Conservation (phyloP, 1,140 invertebrate species). For the Cydia strobilella region DNA sequence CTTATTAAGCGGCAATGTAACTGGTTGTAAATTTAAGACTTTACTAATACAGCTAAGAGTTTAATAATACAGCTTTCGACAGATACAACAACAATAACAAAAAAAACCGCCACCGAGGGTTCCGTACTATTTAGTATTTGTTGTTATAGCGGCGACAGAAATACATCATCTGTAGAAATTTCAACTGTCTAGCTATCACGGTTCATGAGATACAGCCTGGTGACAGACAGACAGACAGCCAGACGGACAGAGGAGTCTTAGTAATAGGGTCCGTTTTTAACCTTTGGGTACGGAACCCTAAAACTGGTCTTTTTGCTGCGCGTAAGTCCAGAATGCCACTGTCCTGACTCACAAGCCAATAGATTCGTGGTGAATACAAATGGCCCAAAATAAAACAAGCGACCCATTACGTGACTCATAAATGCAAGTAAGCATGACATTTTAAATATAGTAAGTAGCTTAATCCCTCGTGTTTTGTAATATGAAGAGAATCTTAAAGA, state of each 20-base stretch:
- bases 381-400: slow-evolving; percentile 39
- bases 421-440: slow-evolving; percentile 33
- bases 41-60: neutral
- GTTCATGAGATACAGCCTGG: no score
- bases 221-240: no score
- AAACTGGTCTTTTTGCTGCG: neutral
- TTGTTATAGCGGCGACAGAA: no score
- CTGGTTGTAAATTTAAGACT: no score
- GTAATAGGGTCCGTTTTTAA: no score
- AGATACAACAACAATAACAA: neutral
- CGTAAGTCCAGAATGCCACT: slow-evolving; percentile 43
- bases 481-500: slow-evolving; percentile 15
- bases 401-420: slow-evolving; percentile 39
- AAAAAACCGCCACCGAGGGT: no score
- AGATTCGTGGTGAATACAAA: slow-evolving; percentile 43
- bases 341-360: slow-evolving; percentile 36
- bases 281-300: no score
- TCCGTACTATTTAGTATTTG: no score
- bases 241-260: no score
- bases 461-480: slow-evolving; percentile 12
- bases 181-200: no score
- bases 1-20: no score
- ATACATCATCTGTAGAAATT: no score
- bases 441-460: slow-evolving; percentile 18
- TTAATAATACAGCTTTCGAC: slow-evolving; percentile 4